Evolutionary conservation across 2,113 vertebrate species (phyloP), one percentile per base, ranked within the genome.

Genomic region (Noturus placidus): DNA sequence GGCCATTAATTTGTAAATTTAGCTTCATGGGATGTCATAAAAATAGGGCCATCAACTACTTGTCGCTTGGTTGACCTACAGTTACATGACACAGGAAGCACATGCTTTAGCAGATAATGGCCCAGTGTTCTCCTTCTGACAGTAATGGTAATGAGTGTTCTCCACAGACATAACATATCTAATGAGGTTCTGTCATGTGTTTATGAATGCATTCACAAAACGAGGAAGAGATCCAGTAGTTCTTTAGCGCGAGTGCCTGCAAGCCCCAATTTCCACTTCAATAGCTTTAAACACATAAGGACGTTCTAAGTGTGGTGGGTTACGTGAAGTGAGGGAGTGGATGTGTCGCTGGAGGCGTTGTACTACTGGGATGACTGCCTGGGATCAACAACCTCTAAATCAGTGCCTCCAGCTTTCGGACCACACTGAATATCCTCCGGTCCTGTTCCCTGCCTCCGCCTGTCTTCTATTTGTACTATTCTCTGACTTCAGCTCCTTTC

Each of bases 311-410:
- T 94, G 93, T 90, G 92, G 93, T 94, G 94, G 94, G 93, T 94
- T 94, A 93, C 90, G 90, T 93, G 93, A 90, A 91, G 91, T 35
- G 82, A 85, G 56, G 84, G 84, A 85, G 70, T 83, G 74, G 86
- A 91, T 94, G 94, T 94, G 93, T 93, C 94, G 94, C 93, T 93
- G 93, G 93, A 93, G 70, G 65, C 14, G 42, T 82, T 91, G 91
- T 88, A 89, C 87, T 27, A n/a, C 93, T 93, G 92, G 94, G 93
- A 94, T 84, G 90, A 78, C 90, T 93, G 93, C 94, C 93, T 92
- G 83, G 92, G 90, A 94, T 93, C 93, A 94, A 95, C 94, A 95
- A 94, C 92, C 93, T 90, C 91, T 95, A 95, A 95, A 95, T 95
- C 94, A 94, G 87, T 88, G 92, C 88, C 92, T 93, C 92, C 90